Base-by-base conservation (phyloP, 2,888 invertebrate species). In the Tenthredo scrophulariae region DNA sequence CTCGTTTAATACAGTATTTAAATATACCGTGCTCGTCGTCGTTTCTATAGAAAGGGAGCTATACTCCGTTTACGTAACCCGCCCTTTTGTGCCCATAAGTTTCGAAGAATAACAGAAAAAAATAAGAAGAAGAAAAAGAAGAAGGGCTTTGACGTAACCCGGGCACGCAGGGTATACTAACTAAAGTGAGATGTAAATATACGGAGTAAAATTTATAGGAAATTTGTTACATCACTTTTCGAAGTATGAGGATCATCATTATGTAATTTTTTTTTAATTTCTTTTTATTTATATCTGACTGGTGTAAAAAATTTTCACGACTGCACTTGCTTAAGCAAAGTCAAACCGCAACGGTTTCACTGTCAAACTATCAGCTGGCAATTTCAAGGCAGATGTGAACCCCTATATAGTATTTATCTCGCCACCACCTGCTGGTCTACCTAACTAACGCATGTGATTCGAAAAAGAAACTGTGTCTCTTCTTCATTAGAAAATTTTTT, bases 281-380 rank as follows among this genome's bases (percentile, higher is more conserved):
- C 26, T 62, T 62, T 62, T 10, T 62, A 10, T 62, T 0, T n/a
- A 6, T 5, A 6, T 18, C 7, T n/a, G n/a, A 54, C 7, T 54
- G 0, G n/a, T n/a, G 6, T 54, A 54, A 46, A 46, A 46, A 46
- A 3, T 15, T 15, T 46, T 0, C n/a, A n/a, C 18, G 18, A n/a
- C n/a, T 18, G 18, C 18, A 54, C 54, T 54, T n/a, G n/a, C 54
- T n/a, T 7, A 6, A n/a, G 54, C 18, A 54, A 54, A 54, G n/a
- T n/a, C 1, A 54, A 54, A 54, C 54, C n/a, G 54, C 54, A 54
- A 54, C 54, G 54, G 54, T 54, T 2, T 54, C 54, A n/a, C 7
- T n/a, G n/a, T 54, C 54, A n/a, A n/a, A n/a, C 54, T 62, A 26
- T 62, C 62, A 62, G 62, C 62, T 62, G 62, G 62, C 26, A 62